A percentile compares a stretch with the other conserved stretches of the same genome.
phyloP scores from a whole-genome alignment of 2,888 invertebrate species.

The Abscondita cerata region DNA sequence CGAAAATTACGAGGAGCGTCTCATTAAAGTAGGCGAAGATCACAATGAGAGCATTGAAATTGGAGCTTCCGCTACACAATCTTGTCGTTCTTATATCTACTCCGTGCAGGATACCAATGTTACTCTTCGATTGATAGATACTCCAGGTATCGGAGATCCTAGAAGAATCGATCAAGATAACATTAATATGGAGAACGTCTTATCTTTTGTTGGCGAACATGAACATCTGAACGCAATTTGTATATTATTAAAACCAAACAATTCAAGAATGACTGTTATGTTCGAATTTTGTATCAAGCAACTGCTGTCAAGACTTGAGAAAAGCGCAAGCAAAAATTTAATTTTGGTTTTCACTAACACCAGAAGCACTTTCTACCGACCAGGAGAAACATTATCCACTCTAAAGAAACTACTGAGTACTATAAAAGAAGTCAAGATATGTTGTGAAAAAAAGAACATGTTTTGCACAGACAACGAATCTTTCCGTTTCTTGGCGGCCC shows the following conservation, averaged over 20 bases:
- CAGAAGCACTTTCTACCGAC: constrained; percentile 46
- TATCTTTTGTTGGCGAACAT: constrained; percentile 47
- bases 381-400: constrained; percentile 48
- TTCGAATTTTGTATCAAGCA: constrained; percentile 53
- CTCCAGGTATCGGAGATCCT: constrained; percentile 50
- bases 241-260: constrained; percentile 49
- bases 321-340: constrained; percentile 50
- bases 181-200: constrained; percentile 40
- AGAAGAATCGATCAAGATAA: constrained; percentile 39
- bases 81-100: constrained; percentile 71
- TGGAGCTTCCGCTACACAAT: constrained; percentile 39
- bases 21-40: constrained; percentile 41
- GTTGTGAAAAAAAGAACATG: constrained; percentile 45
- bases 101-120: constrained; percentile 27
- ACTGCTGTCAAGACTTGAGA: constrained; percentile 51
- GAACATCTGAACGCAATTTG: constrained; percentile 46
- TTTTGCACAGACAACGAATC: constrained; percentile 55
- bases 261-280: constrained; percentile 46
- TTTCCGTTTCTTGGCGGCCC: constrained; percentile 50
- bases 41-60: constrained; percentile 38
- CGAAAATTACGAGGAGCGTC: constrained; percentile 39
- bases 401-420: constrained; percentile 45
- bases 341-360: constrained; percentile 54
- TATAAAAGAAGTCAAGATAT: constrained; percentile 39
- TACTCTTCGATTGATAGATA: constrained; percentile 51